Evolutionary conservation across 35 echinoderm and acorn worm genomes (phyloP).

Genomic region (Eucidaris tribuloides): DNA sequence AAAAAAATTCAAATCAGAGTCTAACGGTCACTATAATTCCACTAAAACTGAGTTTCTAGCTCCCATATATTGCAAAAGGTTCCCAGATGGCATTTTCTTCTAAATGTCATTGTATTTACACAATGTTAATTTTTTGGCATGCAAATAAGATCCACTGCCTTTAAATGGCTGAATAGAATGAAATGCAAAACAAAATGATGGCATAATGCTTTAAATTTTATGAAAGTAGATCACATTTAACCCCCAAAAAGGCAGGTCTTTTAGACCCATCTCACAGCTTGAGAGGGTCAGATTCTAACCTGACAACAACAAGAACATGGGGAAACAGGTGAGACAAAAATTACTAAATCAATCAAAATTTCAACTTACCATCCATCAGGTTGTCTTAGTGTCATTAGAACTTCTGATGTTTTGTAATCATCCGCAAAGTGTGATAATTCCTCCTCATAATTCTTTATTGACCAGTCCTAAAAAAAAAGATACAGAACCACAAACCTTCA

Average conservation of each 20-base stretch:
- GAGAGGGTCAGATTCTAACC: background rate
- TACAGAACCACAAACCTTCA: background rate
- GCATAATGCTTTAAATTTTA: background rate
- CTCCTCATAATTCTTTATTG: background rate
- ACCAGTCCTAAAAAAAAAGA: background rate
- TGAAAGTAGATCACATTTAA: background rate
- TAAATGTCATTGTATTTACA: no score
- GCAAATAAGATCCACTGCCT: no score
- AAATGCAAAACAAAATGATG: no score
- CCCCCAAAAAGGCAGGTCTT: background rate
- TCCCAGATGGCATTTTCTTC: no score
- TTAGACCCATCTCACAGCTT: background rate
- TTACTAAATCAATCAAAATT: background rate
- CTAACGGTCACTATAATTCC: no score
- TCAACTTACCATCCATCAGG: constrained; percentile 45
- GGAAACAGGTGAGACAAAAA: background rate
- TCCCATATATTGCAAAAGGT: no score
- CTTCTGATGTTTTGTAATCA: constrained; percentile 15
- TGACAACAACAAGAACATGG: background rate
- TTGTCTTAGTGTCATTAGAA: constrained; percentile 14
- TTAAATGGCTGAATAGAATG: no score
- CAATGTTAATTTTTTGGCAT: no score
- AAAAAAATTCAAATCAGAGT: no score
- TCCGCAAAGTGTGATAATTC: background rate
- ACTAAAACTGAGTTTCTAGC: no score